Conservation (phyloP, 2,113 vertebrate species). For the Tympanuchus pallidicinctus region DNA sequence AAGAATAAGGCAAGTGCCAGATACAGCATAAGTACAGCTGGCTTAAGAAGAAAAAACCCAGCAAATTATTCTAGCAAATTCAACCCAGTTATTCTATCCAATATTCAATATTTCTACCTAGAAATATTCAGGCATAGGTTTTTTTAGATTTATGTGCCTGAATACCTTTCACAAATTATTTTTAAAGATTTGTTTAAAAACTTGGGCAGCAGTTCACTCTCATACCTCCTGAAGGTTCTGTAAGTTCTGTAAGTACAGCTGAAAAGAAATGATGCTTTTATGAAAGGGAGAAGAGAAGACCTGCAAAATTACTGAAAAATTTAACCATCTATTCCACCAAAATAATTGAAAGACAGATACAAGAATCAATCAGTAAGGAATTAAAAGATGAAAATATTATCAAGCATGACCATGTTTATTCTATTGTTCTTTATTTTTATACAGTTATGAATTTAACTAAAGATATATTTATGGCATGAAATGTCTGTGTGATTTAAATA, state of each 20-base stretch:
- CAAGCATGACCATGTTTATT: neutral
- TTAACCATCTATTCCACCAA: neutral
- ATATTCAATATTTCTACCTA: neutral
- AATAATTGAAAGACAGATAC: neutral
- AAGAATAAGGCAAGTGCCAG: neutral
- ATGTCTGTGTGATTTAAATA: neutral
- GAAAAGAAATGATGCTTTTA: neutral
- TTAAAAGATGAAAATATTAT: neutral
- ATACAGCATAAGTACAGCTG: neutral
- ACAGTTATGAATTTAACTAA: neutral
- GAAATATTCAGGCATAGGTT: neutral
- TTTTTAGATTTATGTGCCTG: neutral
- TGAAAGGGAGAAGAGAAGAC: neutral
- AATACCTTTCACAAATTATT: neutral
- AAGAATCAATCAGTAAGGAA: neutral
- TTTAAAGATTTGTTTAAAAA: neutral
- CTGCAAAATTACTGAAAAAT: neutral
- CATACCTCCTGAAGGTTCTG: neutral
- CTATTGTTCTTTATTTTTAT: neutral
- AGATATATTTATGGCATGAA: neutral
- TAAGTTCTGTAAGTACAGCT: neutral
- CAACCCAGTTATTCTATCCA: neutral
- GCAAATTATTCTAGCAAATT: neutral
- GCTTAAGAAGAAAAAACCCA: neutral
- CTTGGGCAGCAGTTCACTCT: neutral